Conservation (phyloP, 2,797 vertebrate genomes). For the Fistularia commersonii region DNA sequence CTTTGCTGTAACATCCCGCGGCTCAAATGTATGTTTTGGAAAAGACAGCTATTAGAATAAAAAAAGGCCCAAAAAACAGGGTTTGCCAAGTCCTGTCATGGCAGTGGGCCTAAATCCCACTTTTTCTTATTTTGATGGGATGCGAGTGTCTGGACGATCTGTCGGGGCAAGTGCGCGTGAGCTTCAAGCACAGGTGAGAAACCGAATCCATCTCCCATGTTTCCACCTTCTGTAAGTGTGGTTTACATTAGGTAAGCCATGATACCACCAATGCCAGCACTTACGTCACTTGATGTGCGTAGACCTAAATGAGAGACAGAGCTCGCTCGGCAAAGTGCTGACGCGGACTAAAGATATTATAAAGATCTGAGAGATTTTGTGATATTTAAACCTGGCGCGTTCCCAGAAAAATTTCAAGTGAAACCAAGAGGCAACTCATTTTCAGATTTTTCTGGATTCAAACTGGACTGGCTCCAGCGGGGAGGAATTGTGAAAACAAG, state of each 20-base stretch:
- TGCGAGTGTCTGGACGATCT: slow-evolving; percentile 46
- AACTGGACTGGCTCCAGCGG: too few relatives aligned
- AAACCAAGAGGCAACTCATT: slow-evolving; percentile 3
- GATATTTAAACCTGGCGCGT: slow-evolving; percentile 19
- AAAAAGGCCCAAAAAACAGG: background rate
- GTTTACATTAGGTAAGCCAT: slow-evolving; percentile 39
- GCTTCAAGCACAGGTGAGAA: slow-evolving; percentile 51
- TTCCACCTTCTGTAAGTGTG: slow-evolving; percentile 31
- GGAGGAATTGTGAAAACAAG: slow-evolving; percentile 27
- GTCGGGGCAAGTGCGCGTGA: slow-evolving; percentile 23
- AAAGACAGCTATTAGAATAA: slow-evolving; percentile 28
- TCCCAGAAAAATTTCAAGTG: too few relatives aligned
- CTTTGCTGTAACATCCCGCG: slow-evolving; percentile 13
- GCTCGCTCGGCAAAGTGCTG: slow-evolving; percentile 47
- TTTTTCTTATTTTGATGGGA: slow-evolving; percentile 46
- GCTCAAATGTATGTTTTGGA: slow-evolving; percentile 37
- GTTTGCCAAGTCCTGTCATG: slow-evolving; percentile 48
- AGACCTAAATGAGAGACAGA: slow-evolving; percentile 49
- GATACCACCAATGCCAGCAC: slow-evolving; percentile 33
- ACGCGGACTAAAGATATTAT: slow-evolving; percentile 18
- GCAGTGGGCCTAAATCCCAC: slow-evolving; percentile 42
- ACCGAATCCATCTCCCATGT: slow-evolving; percentile 43
- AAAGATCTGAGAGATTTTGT: slow-evolving; percentile 29
- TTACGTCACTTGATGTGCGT: slow-evolving; percentile 52
- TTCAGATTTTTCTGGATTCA: slow-evolving; percentile 11